phyloP scores from a whole-genome alignment of 2,888 invertebrate genomes.

The Mythimna pallens region DNA sequence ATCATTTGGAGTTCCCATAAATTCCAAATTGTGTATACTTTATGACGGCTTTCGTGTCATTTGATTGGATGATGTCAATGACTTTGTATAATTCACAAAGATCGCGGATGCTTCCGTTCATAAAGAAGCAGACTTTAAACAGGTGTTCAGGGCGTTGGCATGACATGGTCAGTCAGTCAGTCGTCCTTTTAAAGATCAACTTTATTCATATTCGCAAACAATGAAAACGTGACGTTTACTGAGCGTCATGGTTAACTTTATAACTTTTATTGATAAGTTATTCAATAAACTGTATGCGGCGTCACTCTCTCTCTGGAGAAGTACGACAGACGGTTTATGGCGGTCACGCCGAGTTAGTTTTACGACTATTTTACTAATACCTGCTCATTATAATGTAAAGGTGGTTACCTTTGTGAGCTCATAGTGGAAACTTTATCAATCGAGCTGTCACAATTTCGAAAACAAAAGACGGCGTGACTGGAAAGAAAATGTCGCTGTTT shows the following conservation, averaged over 20 bases:
- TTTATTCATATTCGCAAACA: conserved; percentile 43
- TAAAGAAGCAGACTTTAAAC: conserved; percentile 19
- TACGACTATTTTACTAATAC: conserved; percentile 45
- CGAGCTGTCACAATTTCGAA: neutral
- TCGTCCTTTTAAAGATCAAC: conserved; percentile 36
- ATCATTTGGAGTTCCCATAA: conserved; percentile 1
- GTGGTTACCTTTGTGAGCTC: conserved; percentile 11
- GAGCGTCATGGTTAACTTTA: conserved; percentile 47
- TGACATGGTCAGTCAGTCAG: conserved; percentile 38
- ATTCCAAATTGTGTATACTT: neutral
- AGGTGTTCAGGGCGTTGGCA: conserved; percentile 44
- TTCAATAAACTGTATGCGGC: conserved; percentile 30
- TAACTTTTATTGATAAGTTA: conserved; percentile 48
- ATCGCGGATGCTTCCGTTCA: conserved; percentile 7
- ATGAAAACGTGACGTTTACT: conserved; percentile 36
- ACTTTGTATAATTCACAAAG: conserved; percentile 7
- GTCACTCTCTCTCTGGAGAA: conserved; percentile 39
- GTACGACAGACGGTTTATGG: conserved; percentile 37
- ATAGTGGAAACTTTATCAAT: conserved; percentile 35
- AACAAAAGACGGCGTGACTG: neutral
- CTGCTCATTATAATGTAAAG: conserved; percentile 12
- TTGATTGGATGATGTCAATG: conserved; percentile 19
- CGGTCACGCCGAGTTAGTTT: conserved; percentile 28
- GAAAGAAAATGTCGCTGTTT: neutral
- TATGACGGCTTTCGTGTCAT: neutral